These are phyloP conservation scores for Teleogryllus occipitalis DNA, from an alignment of 1,140 invertebrate genomes.

Conservation along the genomic window DNA sequence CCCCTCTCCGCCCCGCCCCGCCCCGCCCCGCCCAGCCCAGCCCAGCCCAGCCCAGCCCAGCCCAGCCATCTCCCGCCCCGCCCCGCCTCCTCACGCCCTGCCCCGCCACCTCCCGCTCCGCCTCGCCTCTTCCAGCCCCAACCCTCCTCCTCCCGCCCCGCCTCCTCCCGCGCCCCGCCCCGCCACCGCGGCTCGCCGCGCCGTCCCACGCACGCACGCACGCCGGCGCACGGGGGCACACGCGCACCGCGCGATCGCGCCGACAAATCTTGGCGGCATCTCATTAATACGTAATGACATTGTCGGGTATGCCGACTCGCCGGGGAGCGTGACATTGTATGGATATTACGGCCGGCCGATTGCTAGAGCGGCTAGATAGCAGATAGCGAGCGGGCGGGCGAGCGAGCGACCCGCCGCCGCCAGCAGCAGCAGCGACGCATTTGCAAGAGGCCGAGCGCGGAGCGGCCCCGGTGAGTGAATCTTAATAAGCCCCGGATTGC, in stretches of 20 bases:
- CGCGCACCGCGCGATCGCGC: not conserved
- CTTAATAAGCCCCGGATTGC: not conserved
- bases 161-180: too few relatives aligned
- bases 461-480: not conserved
- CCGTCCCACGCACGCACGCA: not conserved
- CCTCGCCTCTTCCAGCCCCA: too few relatives aligned
- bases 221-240: too few relatives aligned
- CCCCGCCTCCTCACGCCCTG: too few relatives aligned
- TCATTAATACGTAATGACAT: constrained; percentile 5
- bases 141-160: too few relatives aligned
- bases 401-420: not conserved
- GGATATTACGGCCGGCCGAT: not conserved
- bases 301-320: not conserved
- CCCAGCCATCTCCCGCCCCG: too few relatives aligned
- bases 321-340: not conserved
- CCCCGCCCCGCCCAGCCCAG: too few relatives aligned
- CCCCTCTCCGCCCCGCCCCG: too few relatives aligned
- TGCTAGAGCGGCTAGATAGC: not conserved
- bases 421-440: not conserved
- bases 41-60: too few relatives aligned
- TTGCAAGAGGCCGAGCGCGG: not conserved
- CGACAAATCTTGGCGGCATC: not conserved
- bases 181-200: too few relatives aligned
- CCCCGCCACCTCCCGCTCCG: too few relatives aligned
- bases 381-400: not conserved